phyloP scores from a whole-genome alignment of 2,888 invertebrate genomes.

The Cerastis leucographa region DNA sequence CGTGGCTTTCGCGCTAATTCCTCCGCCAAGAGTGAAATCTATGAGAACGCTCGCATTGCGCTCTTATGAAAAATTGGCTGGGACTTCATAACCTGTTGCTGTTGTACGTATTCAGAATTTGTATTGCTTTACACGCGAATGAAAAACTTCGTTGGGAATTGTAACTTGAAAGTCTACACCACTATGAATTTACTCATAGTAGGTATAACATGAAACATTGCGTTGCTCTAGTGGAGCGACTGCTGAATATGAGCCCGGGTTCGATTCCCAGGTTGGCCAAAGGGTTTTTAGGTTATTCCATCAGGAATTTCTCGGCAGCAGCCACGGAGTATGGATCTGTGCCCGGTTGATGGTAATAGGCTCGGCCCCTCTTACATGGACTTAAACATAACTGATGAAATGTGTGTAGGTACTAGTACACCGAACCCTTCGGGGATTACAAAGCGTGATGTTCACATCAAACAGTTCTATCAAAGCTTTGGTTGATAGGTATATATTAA shows the following conservation, averaged over 20 bases:
- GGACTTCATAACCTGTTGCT: slow-evolving; percentile 66
- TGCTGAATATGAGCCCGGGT: no score
- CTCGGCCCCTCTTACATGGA: no score
- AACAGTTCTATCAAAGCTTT: slow-evolving; percentile 7
- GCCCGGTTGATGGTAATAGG: no score
- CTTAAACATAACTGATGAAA: no score
- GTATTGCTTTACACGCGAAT: slow-evolving; percentile 41
- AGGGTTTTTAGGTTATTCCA: no score
- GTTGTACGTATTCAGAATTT: slow-evolving; percentile 48
- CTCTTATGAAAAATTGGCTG: slow-evolving; percentile 74
- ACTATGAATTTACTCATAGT: slow-evolving; percentile 14
- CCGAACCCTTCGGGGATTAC: no score
- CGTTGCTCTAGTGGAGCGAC: no score
- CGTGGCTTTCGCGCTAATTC: slow-evolving; percentile 84
- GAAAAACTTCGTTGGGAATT: slow-evolving; percentile 7
- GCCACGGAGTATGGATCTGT: no score
- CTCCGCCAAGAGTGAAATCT: slow-evolving; percentile 81
- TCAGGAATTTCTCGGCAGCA: no score
- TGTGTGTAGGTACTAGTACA: no score
- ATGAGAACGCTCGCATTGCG: slow-evolving; percentile 75
- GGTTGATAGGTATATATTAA: not conserved
- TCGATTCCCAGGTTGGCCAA: no score
- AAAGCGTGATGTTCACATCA: not conserved
- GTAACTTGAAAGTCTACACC: slow-evolving; percentile 8
- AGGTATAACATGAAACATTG: no score